These are phyloP conservation scores for Elephas maximus DNA, from an alignment of 2,113 vertebrate genomes.

Conservation along the genomic window DNA sequence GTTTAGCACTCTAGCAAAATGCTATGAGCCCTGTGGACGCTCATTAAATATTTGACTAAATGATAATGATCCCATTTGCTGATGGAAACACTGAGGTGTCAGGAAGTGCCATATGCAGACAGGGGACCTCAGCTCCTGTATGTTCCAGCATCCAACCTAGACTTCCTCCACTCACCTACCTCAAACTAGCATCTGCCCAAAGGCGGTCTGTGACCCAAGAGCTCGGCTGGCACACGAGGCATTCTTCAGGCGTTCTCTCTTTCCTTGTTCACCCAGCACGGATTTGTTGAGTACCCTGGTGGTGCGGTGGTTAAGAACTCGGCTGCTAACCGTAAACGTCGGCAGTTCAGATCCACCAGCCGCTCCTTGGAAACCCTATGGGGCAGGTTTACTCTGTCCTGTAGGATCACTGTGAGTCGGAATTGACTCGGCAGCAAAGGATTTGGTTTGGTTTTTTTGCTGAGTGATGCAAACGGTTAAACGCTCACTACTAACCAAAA, in stretches of 20 bases:
- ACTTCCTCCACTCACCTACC: fast-evolving
- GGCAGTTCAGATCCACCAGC: too few species aligned
- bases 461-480: background rate
- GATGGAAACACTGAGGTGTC: background rate
- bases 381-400: too few species aligned
- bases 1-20: background rate
- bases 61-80: background rate
- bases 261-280: background rate
- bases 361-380: too few species aligned
- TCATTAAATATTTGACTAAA: background rate
- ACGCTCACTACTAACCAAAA: background rate
- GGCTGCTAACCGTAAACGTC: too few species aligned
- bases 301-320: too few species aligned
- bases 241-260: too few species aligned
- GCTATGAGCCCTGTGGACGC: background rate
- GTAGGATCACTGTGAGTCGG: too few species aligned
- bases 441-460: too few species aligned
- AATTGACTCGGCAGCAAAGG: too few species aligned
- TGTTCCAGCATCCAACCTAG: fast-evolving
- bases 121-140: background rate
- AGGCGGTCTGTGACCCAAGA: background rate
- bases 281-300: background rate
- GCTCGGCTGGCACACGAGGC: background rate
- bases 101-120: background rate
- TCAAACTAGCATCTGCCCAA: background rate